A percentile compares a stretch with the other conserved stretches of the same genome.
These are phyloP conservation scores for Unio pictorum DNA, from an alignment of 2,888 invertebrate genomes.

Conservation along the genomic window DNA sequence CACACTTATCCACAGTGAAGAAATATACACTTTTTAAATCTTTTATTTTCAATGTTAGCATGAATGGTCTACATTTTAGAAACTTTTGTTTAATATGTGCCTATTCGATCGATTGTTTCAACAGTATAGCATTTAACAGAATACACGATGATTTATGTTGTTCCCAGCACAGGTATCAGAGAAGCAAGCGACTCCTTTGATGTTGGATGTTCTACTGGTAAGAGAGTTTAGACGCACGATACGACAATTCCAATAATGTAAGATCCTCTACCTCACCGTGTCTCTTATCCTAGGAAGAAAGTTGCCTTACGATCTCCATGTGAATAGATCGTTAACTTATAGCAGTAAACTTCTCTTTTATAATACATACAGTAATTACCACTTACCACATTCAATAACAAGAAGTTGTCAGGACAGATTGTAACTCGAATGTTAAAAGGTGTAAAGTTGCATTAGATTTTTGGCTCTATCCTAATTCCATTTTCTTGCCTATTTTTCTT, in stretches of 20 bases:
- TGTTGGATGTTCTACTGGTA: neutral
- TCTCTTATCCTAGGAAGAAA: slow-evolving; percentile 18
- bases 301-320: slow-evolving; percentile 10
- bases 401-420: slow-evolving; percentile 19
- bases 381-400: neutral
- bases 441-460: slow-evolving; percentile 3
- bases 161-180: neutral
- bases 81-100: neutral
- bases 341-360: slow-evolving; percentile 14
- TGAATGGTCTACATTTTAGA: neutral
- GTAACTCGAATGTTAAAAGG: slow-evolving; percentile 17
- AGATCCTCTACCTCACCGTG: slow-evolving; percentile 14
- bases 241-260: slow-evolving; percentile 12
- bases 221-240: slow-evolving; percentile 4
- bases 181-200: neutral
- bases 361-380: slow-evolving; percentile 16
- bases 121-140: neutral
- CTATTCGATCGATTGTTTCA: neutral
- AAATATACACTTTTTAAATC: too few relatives aligned
- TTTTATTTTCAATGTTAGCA: neutral
- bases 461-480: slow-evolving; percentile 4
- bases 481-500: slow-evolving; percentile 7
- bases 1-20: too few relatives aligned
- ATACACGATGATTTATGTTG: neutral
- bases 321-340: slow-evolving; percentile 18